Evolutionary conservation across 2,888 invertebrate genomes (phyloP), one percentile per base, ranked within the genome.

Genomic region (Chalcis sispes): DNA sequence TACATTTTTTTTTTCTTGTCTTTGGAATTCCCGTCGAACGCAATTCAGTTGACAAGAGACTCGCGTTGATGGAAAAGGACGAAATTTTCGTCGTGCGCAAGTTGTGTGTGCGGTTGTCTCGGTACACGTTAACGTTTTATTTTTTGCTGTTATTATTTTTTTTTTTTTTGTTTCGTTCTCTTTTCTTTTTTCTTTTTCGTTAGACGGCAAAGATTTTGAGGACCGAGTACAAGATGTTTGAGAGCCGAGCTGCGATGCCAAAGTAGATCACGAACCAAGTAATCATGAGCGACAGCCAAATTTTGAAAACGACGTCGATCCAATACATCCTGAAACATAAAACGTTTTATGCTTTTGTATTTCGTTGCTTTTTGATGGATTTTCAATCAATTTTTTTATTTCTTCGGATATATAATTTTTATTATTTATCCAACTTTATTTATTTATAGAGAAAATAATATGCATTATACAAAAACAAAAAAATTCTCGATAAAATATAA

Each of bases 261-360:
- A 50, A 78, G 54, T 77, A 62, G 56, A 79, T 36, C 46, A 79
- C 1, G 1, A 82, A 25, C 82, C 82, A 85, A 0, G 77, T 2
- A 4, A 79, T 0, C 1, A 83, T 5, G 0, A 75, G n/a, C 2
- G 69, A n/a, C n/a, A 84, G 20, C 40, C 77, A 77, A 8, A 58
- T 52, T 52, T 80, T 84, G 50, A 82, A 77, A 46, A 83, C 73
- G 36, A 52, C 79, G 70, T 88, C 85, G 67, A 89, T 61, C 85
- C 84, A 83, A 54, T 81, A 80, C 87, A 89, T 86, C 70, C 89
- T 89, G 84, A 52, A 86, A 87, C 72, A 79, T 29, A 77, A 52
- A 72, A 23, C 29, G 36, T n/a, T 64, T 18, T 2, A 10, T n/a
- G n/a, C n/a, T n/a, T 32, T 32, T 32, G 32, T 5, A 8, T 32